Conservation (phyloP, 2,113 vertebrate species). For the Malaclemys terrapin region DNA sequence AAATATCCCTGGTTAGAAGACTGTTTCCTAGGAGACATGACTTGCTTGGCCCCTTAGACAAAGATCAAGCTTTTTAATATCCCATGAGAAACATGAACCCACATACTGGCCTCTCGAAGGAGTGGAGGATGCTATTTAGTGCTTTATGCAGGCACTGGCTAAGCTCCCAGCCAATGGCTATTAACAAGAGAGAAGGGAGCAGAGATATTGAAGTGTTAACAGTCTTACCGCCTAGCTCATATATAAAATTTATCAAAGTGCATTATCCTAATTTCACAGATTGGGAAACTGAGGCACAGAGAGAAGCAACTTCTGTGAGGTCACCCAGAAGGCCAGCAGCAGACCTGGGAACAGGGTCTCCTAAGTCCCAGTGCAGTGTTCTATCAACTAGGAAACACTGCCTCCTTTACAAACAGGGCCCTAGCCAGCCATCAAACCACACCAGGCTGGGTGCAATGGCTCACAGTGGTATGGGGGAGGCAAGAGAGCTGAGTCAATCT, state of each 20-base stretch:
- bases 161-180: background rate
- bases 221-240: background rate
- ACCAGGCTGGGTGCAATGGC: background rate
- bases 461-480: background rate
- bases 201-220: background rate
- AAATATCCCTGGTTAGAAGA: background rate
- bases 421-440: background rate
- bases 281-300: background rate
- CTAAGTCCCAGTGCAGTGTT: background rate
- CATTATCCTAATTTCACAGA: background rate
- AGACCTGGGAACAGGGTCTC: background rate
- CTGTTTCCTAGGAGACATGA: background rate
- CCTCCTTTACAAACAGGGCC: background rate
- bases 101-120: background rate
- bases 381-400: background rate
- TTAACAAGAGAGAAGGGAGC: background rate
- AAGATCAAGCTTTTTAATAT: background rate
- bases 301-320: background rate
- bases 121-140: background rate
- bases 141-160: background rate
- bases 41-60: background rate
- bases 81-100: background rate
- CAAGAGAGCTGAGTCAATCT: constrained; percentile 17
- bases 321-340: background rate
- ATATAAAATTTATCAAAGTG: background rate